Conservation (phyloP, 2,888 invertebrate species). For the Lepeophtheirus nordmannii region DNA sequence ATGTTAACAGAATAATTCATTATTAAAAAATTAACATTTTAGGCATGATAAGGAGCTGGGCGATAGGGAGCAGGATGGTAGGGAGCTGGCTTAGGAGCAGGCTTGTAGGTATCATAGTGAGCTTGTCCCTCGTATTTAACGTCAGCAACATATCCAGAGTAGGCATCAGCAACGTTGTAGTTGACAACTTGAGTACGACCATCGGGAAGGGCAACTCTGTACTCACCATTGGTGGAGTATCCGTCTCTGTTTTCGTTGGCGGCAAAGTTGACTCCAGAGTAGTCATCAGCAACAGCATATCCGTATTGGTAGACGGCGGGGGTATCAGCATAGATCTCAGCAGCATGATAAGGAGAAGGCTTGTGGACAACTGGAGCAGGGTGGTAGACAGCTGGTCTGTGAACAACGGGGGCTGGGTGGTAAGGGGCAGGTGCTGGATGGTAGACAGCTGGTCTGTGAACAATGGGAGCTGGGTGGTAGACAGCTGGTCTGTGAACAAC, state of each 20-base stretch:
- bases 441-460: constrained; percentile 12
- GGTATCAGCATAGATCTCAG: not conserved
- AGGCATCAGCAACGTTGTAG: constrained; percentile 22
- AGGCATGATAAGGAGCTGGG: not conserved
- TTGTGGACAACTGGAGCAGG: constrained; percentile 11
- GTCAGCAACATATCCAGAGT: constrained; percentile 20
- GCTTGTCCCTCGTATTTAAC: constrained; percentile 18
- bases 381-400: constrained; percentile 16
- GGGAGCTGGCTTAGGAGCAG: constrained; percentile 12
- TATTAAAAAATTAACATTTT: not conserved
- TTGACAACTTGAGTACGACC: constrained; percentile 17
- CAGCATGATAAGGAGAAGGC: constrained; percentile 8
- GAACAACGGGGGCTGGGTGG: constrained; percentile 12
- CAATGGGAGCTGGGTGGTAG: constrained; percentile 4
- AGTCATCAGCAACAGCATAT: constrained; percentile 21
- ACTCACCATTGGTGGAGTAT: constrained; percentile 15
- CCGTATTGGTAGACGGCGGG: constrained; percentile 20
- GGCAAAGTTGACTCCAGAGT: constrained; percentile 13
- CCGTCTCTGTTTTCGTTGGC: constrained; percentile 13
- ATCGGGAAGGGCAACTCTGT: constrained; percentile 22
- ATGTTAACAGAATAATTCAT: too few relatives aligned
- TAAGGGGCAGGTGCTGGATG: constrained; percentile 16
- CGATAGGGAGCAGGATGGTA: constrained; percentile 11
- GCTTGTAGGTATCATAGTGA: constrained; percentile 9
- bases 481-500: too few relatives aligned